Evolutionary conservation across 1,140 invertebrate species (phyloP).

Genomic region (Pomacea maculata): DNA sequence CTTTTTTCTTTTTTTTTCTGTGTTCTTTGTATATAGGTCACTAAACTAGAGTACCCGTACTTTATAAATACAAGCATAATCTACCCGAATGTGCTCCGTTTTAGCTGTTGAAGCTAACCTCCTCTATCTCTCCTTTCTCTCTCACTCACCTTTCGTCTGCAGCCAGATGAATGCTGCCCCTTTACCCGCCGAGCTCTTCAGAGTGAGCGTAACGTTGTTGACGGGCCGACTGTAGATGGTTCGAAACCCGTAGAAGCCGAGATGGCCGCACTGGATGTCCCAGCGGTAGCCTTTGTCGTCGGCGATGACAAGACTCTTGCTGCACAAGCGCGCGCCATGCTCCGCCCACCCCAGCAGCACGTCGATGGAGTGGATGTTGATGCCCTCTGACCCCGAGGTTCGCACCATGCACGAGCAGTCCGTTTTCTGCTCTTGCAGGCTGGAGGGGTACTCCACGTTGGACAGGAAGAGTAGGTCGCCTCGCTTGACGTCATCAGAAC

Average conservation of each 20-base stretch:
- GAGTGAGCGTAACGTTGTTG: conserved; percentile 39
- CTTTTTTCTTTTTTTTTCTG: too few relatives aligned
- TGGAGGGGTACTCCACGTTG: conserved; percentile 43
- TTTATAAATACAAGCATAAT: too few relatives aligned
- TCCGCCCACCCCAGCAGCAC: conserved; percentile 40
- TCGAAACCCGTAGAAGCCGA: conserved; percentile 46
- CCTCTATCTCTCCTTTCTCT: neutral
- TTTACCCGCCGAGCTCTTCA: conserved; percentile 32
- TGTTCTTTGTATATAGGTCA: too few relatives aligned
- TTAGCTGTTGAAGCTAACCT: too few relatives aligned
- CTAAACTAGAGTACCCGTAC: too few relatives aligned
- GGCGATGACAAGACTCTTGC: neutral
- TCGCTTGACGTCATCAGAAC: conserved; percentile 36
- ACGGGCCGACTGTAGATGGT: conserved; percentile 42
- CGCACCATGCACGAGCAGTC: conserved; percentile 42
- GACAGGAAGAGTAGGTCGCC: conserved; percentile 44
- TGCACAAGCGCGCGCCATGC: conserved; percentile 20
- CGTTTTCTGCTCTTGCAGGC: conserved; percentile 19
- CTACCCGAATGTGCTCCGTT: too few relatives aligned
- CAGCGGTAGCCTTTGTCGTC: conserved; percentile 17
- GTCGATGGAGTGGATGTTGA: conserved; percentile 47
- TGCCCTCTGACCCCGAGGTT: conserved; percentile 27
- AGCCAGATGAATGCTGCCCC: conserved; percentile 41
- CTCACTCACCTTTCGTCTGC: conserved; percentile 41
- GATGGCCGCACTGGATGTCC: conserved; percentile 39